phyloP scores from a whole-genome alignment of 30 jellyfish, hydroid and myxozoan species.

The Phacellophora camtschatica region DNA sequence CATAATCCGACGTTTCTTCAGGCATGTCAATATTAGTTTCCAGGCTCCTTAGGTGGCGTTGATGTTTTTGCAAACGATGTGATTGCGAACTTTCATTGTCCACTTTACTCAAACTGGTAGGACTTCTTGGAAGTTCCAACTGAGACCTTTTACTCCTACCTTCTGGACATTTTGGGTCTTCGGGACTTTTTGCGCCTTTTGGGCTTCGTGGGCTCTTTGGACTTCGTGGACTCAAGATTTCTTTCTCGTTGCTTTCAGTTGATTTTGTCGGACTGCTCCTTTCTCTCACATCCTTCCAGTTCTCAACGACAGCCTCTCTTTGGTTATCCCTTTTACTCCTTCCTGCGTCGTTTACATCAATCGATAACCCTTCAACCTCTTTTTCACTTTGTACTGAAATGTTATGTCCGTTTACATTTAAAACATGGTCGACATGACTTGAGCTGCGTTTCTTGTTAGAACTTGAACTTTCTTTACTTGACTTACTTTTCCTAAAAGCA shows the following conservation, averaged over 20 bases:
- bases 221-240: neutral
- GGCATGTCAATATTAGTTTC: constrained; percentile 8
- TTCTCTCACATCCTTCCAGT: too few species aligned
- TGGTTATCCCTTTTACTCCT: neutral
- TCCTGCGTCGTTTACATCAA: neutral
- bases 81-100: constrained; percentile 12
- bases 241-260: neutral
- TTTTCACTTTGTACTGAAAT: neutral
- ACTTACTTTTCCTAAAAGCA: constrained; percentile 9
- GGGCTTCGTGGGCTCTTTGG: too few species aligned
- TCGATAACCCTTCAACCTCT: neutral
- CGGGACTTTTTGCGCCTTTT: too few species aligned
- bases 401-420: constrained; percentile 27
- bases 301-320: neutral
- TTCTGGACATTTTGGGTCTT: neutral
- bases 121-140: neutral
- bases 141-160: neutral
- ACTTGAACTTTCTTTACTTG: neutral
- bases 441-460: neutral
- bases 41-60: constrained; percentile 11
- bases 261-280: neutral
- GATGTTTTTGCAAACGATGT: constrained; percentile 33
- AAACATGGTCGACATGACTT: constrained; percentile 8
- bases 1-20: constrained; percentile 36
- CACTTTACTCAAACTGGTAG: neutral